Percentiles rank a stretch among this genome's conserved stretches.
phyloP scores from a whole-genome alignment of 2,888 invertebrate species.

The Oscheius onirici region DNA sequence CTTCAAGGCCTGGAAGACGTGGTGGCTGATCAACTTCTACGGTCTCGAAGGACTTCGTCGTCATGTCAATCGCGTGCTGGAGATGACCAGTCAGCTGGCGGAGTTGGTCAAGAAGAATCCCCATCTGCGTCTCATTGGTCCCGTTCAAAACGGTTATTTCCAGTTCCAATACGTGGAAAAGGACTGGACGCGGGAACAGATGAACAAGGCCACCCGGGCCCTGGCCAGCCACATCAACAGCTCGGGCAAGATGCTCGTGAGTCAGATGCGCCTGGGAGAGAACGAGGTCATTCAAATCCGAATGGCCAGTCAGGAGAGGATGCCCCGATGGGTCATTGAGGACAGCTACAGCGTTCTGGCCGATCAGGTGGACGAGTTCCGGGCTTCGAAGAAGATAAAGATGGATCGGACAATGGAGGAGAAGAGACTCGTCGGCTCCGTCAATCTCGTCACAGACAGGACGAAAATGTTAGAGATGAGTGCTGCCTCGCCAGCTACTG shows the following conservation, averaged over 20 bases:
- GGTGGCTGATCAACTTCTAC: conserved; percentile 92
- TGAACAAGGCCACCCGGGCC: conserved; percentile 35
- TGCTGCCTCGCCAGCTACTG: no score
- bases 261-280: no score
- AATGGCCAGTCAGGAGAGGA: no score
- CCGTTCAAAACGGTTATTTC: conserved; percentile 29
- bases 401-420: no score
- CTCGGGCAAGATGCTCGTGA: conserved; percentile 32
- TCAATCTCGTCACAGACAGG: no score
- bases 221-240: conserved; percentile 44
- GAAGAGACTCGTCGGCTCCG: no score
- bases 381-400: no score
- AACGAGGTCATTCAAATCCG: no score
- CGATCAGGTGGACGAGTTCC: no score
- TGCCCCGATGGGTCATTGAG: no score
- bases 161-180: conserved; percentile 36
- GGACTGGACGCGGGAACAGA: conserved; percentile 10
- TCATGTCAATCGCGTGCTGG: conserved; percentile 82
- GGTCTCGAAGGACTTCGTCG: conserved; percentile 90
- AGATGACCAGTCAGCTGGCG: conserved; percentile 26
- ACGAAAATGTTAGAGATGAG: no score
- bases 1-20: conserved; percentile 87
- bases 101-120: conserved; percentile 31
- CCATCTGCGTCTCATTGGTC: conserved; percentile 41
- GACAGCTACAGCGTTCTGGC: no score